Evolutionary conservation across 2,113 vertebrate genomes (phyloP), one percentile per base, ranked within the genome.

Genomic region (Micronycteris hirsuta): DNA sequence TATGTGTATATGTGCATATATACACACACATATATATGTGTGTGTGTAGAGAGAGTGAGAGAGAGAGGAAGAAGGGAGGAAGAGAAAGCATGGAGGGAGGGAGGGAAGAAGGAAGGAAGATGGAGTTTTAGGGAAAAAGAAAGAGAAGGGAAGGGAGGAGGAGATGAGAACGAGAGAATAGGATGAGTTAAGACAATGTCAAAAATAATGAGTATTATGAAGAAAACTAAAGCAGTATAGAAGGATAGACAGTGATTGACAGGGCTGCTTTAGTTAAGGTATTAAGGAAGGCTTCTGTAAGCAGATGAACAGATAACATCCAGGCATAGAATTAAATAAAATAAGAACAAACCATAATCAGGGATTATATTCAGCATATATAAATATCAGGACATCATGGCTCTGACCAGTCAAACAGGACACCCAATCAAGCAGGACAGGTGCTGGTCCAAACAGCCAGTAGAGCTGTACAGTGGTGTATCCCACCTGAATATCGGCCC

Each of bases 341-440:
- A 83, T 56, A 88, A 80, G 54, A 93, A 85, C 47, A 68, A 84
- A 61, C 58, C 58, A 77, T 28, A 77, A 81, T 73, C 41, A 36
- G 8, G 17, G 13, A 4, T 90, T 91, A 68, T 67, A 84, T 16
- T 88, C 49, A 70, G 54, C 7, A 70, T 83, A 68, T 83, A 85
- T 92, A 86, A 95, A 86, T 95, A 63, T 65, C 67, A 85, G 52
- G n/a, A 73, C 54, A 91, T 77, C 41, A 52, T 76, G 11, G 31
- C 54, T 43, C 33, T 82, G 61, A 33, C 56, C 71, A 90, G 76
- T 33, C 54, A 96, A 93, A 71, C 47, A 56, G 10, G 12, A 82
- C 49, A 88, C 4, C 17, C 43, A 71, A 0, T n/a, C 47, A 45
- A 65, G 19, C 24, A 73, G 17, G 54, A 26, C 6, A 52, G 20